Conservation (phyloP, 2,888 invertebrate genomes). For the Patella ulyssiponensis region DNA sequence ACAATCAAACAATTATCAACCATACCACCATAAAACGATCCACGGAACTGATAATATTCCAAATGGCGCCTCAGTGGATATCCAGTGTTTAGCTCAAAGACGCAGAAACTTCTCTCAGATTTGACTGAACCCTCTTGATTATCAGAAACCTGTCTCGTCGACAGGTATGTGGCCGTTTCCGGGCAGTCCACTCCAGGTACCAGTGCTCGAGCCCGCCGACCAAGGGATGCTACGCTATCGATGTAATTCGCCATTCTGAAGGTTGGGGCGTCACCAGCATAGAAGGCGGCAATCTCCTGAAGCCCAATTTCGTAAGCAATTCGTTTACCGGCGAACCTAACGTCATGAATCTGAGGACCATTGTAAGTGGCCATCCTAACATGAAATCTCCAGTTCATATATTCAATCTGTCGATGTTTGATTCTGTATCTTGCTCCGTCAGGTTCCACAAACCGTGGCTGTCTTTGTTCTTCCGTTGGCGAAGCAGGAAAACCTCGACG, state of each 20-base stretch:
- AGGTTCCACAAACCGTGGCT: constrained; percentile 40
- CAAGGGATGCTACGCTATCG: constrained; percentile 33
- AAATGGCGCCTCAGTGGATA: constrained; percentile 36
- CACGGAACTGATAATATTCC: background rate
- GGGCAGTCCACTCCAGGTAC: constrained; percentile 40
- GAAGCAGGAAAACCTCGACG: constrained; percentile 36
- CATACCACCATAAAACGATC: constrained; percentile 32
- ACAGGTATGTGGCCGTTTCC: constrained; percentile 31
- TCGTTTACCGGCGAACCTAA: constrained; percentile 34
- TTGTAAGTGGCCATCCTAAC: constrained; percentile 32
- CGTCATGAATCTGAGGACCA: constrained; percentile 34
- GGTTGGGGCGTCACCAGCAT: constrained; percentile 34
- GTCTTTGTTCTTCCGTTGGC: constrained; percentile 30
- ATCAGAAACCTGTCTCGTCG: constrained; percentile 21
- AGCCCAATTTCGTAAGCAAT: constrained; percentile 47
- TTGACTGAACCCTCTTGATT: background rate
- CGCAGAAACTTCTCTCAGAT: constrained; percentile 27
- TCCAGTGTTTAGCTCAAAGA: constrained; percentile 38
- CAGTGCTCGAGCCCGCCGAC: constrained; percentile 24
- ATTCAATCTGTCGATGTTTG: constrained; percentile 31
- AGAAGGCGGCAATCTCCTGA: constrained; percentile 39
- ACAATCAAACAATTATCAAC: constrained; percentile 31
- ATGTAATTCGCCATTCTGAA: constrained; percentile 24
- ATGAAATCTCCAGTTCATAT: constrained; percentile 45
- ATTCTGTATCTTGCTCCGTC: constrained; percentile 42